These are phyloP conservation scores for Hypercompe scribonia DNA, from an alignment of 2,888 invertebrate species.

Conservation along the genomic window DNA sequence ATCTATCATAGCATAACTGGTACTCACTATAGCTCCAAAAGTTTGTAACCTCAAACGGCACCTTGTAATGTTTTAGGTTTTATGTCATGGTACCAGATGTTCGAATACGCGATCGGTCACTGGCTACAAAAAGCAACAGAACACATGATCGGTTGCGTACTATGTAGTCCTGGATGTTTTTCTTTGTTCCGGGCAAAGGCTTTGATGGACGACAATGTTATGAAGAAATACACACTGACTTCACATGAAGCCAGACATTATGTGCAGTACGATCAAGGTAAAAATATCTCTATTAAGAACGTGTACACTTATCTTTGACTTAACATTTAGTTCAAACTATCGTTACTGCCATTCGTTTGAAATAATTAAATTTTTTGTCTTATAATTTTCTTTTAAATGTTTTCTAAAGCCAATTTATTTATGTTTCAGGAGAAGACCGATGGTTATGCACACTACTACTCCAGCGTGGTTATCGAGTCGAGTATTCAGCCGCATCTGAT, in stretches of 20 bases:
- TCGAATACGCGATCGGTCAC: constrained; percentile 97
- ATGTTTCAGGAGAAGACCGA: constrained; percentile 93
- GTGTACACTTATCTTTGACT: neutral
- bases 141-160: constrained; percentile 95
- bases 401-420: neutral
- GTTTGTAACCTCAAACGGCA: neutral
- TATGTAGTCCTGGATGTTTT: constrained; percentile 97
- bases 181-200: constrained; percentile 95
- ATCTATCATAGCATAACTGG: neutral
- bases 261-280: constrained; percentile 96
- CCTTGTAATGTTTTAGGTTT: constrained; percentile 82
- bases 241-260: constrained; percentile 93
- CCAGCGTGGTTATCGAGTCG: constrained; percentile 96
- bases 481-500: constrained; percentile 98
- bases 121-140: constrained; percentile 97
- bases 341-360: no score
- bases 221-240: constrained; percentile 94
- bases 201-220: constrained; percentile 96
- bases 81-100: constrained; percentile 95
- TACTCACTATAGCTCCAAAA: neutral
- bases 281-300: no score
- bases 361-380: no score
- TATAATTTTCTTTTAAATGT: neutral
- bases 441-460: constrained; percentile 97
- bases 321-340: no score